These are phyloP conservation scores for Ametastegia equiseti DNA, from an alignment of 2,888 invertebrate genomes.

Conservation along the genomic window DNA sequence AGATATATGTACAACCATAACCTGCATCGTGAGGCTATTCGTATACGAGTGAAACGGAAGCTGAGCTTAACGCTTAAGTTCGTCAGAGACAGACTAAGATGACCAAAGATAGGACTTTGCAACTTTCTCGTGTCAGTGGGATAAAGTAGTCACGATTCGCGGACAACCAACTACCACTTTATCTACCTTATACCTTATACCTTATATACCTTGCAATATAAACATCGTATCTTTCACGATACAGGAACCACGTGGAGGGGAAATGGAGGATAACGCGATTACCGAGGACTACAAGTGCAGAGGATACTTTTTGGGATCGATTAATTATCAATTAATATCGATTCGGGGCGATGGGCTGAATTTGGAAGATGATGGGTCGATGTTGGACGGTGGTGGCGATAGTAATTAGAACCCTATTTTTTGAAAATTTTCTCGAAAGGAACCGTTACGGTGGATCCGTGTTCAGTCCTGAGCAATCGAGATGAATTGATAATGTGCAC, in stretches of 20 bases:
- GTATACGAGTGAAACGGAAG: conserved; percentile 13
- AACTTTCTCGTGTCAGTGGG: conserved; percentile 35
- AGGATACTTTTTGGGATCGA: no score
- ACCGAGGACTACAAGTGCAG: no score
- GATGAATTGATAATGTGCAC: not conserved
- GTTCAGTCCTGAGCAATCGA: not conserved
- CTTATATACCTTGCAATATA: no score
- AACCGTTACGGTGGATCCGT: not conserved
- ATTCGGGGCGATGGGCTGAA: no score
- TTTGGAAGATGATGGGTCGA: no score
- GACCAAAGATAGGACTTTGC: conserved; percentile 38
- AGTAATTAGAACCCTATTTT: not conserved
- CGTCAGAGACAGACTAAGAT: conserved; percentile 25
- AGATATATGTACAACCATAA: conserved; percentile 19
- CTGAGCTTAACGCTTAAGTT: conserved; percentile 8
- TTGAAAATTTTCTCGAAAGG: not conserved
- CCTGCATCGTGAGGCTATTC: no score
- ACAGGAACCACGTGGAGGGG: conserved; percentile 7
- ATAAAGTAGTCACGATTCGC: conserved; percentile 43
- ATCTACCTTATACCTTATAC: no score
- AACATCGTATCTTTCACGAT: no score
- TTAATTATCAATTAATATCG: no score
- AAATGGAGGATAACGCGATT: not conserved
- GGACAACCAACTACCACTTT: conserved; percentile 44
- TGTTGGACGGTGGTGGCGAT: no score